phyloP scores from a whole-genome alignment of 2,113 vertebrate genomes.

The Stigmatopora nigra region DNA sequence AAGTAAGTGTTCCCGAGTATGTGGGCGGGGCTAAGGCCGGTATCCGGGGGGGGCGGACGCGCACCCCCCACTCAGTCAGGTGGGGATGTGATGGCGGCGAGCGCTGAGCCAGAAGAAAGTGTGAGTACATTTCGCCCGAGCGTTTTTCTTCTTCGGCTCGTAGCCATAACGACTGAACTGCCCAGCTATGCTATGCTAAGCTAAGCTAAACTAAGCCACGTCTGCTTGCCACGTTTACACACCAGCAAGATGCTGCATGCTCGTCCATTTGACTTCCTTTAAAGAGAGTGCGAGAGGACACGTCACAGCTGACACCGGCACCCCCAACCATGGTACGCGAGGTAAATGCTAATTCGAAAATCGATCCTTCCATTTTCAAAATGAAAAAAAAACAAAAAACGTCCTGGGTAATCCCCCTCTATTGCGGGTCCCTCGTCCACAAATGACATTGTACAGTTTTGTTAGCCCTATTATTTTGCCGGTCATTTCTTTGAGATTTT shows the following conservation, averaged over 20 bases:
- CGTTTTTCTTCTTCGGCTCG: slow-evolving; percentile 44
- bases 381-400: too few species aligned
- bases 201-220: slow-evolving; percentile 38
- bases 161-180: slow-evolving; percentile 49
- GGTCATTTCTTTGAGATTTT: slow-evolving; percentile 29
- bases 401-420: too few species aligned
- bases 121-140: slow-evolving; percentile 23
- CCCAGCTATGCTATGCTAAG: slow-evolving; percentile 17
- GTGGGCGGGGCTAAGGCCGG: slow-evolving; percentile 25
- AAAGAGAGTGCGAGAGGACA: slow-evolving; percentile 40
- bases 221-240: slow-evolving; percentile 57
- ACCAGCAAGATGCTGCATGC: slow-evolving; percentile 51
- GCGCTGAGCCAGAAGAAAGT: slow-evolving; percentile 6
- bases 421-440: too few species aligned
- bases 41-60: slow-evolving; percentile 12
- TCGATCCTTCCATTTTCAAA: too few species aligned
- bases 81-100: not conserved
- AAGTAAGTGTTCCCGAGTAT: slow-evolving; percentile 5
- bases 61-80: slow-evolving; percentile 14
- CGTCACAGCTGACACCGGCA: slow-evolving; percentile 21
- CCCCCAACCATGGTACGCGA: not conserved
- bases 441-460: too few species aligned
- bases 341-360: too few species aligned
- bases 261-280: slow-evolving; percentile 41
- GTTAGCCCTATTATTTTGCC: slow-evolving; percentile 35